phyloP scores from a whole-genome alignment of 2,113 vertebrate genomes.

The Anoura caudifer region DNA sequence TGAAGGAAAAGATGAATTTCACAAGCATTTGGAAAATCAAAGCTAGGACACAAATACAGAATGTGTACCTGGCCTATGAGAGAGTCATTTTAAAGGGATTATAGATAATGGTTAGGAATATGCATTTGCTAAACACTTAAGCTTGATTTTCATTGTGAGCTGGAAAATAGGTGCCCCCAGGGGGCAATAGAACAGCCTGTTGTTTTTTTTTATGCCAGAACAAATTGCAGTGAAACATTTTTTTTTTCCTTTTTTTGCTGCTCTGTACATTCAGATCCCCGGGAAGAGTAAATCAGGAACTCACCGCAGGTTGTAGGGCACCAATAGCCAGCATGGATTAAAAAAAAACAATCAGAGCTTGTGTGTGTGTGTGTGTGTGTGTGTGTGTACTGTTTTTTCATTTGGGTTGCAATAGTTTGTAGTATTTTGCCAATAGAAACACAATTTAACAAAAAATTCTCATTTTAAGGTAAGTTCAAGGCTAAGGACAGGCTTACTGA shows the following conservation, averaged over 20 bases:
- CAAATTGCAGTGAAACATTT: background rate
- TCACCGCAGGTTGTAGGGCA: background rate
- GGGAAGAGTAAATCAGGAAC: background rate
- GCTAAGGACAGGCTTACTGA: background rate
- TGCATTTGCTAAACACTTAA: constrained; percentile 21
- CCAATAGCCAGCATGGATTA: background rate
- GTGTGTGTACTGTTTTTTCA: background rate
- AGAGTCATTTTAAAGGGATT: background rate
- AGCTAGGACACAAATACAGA: constrained; percentile 10
- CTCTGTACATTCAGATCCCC: background rate
- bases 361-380: background rate
- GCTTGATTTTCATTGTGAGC: constrained; percentile 52
- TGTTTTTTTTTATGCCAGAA: constrained; percentile 40
- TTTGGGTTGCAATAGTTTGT: background rate
- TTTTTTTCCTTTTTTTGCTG: background rate
- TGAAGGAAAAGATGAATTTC: background rate
- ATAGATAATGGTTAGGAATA: constrained; percentile 34
- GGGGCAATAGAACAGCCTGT: background rate
- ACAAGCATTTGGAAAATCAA: background rate
- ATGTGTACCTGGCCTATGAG: background rate
- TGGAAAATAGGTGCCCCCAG: constrained; percentile 26
- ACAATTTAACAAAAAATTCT: background rate
- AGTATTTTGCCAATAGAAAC: background rate
- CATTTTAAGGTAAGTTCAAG: background rate
- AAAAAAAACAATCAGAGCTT: background rate